These are phyloP conservation scores for Alexandromys fortis DNA, from an alignment of 2,113 vertebrate genomes.

Conservation along the genomic window DNA sequence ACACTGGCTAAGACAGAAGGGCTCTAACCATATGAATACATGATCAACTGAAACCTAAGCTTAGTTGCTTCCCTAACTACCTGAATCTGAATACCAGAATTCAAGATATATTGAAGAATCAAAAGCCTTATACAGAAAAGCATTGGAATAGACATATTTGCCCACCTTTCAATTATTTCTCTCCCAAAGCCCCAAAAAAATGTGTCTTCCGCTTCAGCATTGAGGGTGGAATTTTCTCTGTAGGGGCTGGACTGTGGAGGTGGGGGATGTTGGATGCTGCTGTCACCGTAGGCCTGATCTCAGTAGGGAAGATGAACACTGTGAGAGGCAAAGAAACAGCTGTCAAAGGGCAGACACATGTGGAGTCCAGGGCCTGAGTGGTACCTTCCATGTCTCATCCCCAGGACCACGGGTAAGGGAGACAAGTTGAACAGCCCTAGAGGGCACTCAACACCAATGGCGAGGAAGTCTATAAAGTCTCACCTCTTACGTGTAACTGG, in stretches of 20 bases:
- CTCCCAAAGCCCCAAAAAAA: background rate
- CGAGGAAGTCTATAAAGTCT: background rate
- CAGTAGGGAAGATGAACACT: no score
- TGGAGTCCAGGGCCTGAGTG: background rate
- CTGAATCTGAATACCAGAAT: background rate
- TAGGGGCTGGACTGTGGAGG: background rate
- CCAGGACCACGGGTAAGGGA: no score
- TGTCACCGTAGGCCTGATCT: background rate
- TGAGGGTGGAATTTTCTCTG: background rate
- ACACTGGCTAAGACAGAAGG: background rate
- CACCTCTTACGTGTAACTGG: background rate
- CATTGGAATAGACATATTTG: background rate
- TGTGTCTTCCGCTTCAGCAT: background rate
- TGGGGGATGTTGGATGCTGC: background rate
- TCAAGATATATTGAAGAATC: background rate
- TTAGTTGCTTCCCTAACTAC: background rate
- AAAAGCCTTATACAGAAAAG: background rate
- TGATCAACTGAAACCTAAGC: background rate
- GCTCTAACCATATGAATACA: background rate
- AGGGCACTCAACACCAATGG: no score
- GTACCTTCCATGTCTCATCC: background rate
- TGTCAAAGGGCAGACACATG: background rate
- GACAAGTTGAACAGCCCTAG: background rate
- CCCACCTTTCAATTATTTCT: background rate
- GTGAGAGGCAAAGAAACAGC: background rate